Evolutionary conservation across 2,888 invertebrate genomes (phyloP).

Genomic region (Orthosia gracilis): DNA sequence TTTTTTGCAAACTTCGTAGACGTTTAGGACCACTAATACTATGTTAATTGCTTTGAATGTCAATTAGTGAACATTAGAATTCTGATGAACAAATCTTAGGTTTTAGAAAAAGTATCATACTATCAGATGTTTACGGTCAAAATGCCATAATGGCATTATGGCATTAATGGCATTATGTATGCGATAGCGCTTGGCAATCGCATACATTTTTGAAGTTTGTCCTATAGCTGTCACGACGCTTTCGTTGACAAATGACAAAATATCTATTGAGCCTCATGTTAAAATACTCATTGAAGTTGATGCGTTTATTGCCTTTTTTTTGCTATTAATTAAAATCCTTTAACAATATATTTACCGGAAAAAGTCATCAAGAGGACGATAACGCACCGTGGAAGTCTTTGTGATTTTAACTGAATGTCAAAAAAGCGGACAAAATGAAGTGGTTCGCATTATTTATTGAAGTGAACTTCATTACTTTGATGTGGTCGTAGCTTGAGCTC

Average conservation of each 20-base stretch:
- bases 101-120: too few relatives aligned
- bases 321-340: not conserved
- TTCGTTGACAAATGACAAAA: too few relatives aligned
- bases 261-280: too few relatives aligned
- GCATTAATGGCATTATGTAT: too few relatives aligned
- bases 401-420: constrained; percentile 1
- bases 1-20: not conserved
- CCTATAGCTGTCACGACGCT: too few relatives aligned
- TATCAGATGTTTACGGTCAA: too few relatives aligned
- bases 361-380: not conserved
- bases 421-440: not conserved
- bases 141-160: too few relatives aligned
- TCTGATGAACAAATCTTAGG: not conserved
- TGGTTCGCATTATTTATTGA: not conserved
- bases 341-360: not conserved
- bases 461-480: not conserved
- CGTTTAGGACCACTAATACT: not conserved
- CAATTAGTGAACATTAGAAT: not conserved
- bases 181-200: too few relatives aligned
- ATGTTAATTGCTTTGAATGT: not conserved
- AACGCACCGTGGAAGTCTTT: not conserved
- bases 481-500: not conserved
- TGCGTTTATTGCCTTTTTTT: not conserved
- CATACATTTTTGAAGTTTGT: too few relatives aligned
- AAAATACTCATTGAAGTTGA: not conserved